Conservation (phyloP, 2,113 vertebrate genomes). For the Zosterops borbonicus region DNA sequence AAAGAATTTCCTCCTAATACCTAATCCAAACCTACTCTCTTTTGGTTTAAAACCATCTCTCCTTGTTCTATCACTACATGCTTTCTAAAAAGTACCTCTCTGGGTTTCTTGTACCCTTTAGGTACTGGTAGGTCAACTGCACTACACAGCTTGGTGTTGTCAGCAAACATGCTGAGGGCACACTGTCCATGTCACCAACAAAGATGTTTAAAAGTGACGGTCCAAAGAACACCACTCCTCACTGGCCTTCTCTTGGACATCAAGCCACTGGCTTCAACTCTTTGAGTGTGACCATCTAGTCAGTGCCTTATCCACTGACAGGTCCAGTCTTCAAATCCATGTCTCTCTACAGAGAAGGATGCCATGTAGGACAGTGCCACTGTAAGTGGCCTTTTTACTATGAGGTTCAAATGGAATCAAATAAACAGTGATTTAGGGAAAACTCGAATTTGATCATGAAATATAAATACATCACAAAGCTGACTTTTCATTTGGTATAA, state of each 20-base stretch:
- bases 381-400: not conserved
- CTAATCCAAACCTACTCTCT: not conserved
- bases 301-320: not conserved
- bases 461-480: not conserved
- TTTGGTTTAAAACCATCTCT: not conserved
- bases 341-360: not conserved
- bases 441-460: not conserved
- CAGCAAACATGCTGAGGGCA: not conserved
- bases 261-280: not conserved
- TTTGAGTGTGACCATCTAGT: not conserved
- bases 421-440: not conserved
- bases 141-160: too few species aligned
- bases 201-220: fast-evolving
- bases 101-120: too few species aligned
- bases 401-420: not conserved
- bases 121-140: not conserved
- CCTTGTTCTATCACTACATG: not conserved
- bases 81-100: not conserved
- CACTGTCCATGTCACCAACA: not conserved
- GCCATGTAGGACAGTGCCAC: not conserved
- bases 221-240: not conserved
- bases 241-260: not conserved
- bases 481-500: not conserved
- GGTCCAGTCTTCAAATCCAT: not conserved
- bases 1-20: not conserved